Conservation (phyloP, 2,888 invertebrate genomes). For the Zaprionus obscuricornis region DNA sequence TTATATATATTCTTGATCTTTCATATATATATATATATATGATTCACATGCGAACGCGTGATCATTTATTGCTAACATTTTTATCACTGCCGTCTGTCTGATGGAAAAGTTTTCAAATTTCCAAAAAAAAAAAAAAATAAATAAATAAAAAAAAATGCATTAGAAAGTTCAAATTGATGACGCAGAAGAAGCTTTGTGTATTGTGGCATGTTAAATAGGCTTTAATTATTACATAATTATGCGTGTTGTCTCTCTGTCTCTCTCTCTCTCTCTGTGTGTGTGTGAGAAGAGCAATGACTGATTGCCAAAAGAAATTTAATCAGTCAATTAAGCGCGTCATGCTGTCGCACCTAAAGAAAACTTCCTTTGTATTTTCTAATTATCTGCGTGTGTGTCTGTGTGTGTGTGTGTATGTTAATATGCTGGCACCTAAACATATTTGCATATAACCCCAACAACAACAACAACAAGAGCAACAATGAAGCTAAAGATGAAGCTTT, state of each 20-base stretch:
- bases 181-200: conserved; percentile 14
- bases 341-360: conserved; percentile 15
- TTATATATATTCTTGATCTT: too few relatives aligned
- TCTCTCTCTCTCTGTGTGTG: too few relatives aligned
- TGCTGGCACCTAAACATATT: conserved; percentile 41
- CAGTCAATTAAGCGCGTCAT: conserved; percentile 36
- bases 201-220: conserved; percentile 30
- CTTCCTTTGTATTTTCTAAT: conserved; percentile 16
- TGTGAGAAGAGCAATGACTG: conserved; percentile 48
- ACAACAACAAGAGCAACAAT: neutral
- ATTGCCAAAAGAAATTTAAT: conserved; percentile 26
- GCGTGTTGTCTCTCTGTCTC: too few relatives aligned
- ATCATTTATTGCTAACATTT: conserved; percentile 35
- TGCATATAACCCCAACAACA: conserved; percentile 49
- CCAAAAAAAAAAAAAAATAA: too few relatives aligned
- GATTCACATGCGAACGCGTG: conserved; percentile 44
- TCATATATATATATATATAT: conserved; percentile 15
- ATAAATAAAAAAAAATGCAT: too few relatives aligned
- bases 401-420: conserved; percentile 1
- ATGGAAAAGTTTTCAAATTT: conserved; percentile 62
- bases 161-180: conserved; percentile 55
- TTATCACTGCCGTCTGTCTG: conserved; percentile 32
- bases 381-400: neutral
- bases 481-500: too few relatives aligned
- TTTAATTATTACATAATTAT: conserved; percentile 55